Evolutionary conservation across 2,888 invertebrate genomes (phyloP).

Genomic region (Macrophya alboannulata): DNA sequence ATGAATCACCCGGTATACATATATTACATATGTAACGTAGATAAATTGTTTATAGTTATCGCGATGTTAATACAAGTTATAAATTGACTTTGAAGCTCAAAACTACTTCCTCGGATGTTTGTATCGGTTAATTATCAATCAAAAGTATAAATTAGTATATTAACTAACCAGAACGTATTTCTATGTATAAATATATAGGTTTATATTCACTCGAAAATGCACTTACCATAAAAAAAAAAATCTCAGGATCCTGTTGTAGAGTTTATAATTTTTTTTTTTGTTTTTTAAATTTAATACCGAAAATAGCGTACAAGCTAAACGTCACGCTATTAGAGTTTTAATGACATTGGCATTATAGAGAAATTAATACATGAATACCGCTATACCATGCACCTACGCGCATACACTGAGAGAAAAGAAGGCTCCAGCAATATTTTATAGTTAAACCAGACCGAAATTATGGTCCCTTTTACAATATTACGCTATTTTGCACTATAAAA

Average conservation of each 20-base stretch:
- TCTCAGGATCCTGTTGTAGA: neutral
- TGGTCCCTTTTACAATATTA: no score
- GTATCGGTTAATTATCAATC: no score
- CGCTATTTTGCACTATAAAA: no score
- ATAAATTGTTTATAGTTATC: conserved; percentile 9
- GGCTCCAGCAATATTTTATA: no score
- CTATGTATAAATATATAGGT: neutral
- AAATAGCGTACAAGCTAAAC: neutral
- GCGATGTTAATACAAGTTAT: conserved; percentile 40
- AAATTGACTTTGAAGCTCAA: conserved; percentile 41
- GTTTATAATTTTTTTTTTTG: neutral
- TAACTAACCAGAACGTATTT: no score
- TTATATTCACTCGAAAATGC: neutral
- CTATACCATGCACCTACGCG: neutral
- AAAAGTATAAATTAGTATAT: neutral
- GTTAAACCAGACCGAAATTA: no score
- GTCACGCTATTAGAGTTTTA: neutral
- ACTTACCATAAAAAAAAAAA: neutral
- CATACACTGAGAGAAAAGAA: no score
- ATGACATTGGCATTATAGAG: neutral
- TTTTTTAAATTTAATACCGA: neutral
- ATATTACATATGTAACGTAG: conserved; percentile 8
- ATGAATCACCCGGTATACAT: no score
- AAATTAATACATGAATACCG: neutral
- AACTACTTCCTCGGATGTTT: neutral